Percentiles rank a stretch among this genome's conserved stretches.
Evolutionary conservation across 2,113 vertebrate species (phyloP).

Genomic region (Montifringilla adamsi): DNA sequence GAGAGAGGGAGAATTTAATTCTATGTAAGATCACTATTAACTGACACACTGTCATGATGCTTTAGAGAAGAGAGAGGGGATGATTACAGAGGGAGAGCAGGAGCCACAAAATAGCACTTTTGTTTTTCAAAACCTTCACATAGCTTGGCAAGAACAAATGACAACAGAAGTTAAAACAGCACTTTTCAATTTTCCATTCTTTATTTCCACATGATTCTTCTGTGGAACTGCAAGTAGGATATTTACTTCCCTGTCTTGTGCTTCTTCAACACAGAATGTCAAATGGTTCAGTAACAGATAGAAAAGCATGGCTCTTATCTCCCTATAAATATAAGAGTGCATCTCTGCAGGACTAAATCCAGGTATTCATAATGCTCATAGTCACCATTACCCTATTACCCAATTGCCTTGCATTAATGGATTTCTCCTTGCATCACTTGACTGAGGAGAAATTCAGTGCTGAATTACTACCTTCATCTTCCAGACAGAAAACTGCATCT

Average conservation of each 20-base stretch:
- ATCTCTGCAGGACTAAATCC: neutral
- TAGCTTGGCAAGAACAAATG: constrained; percentile 3
- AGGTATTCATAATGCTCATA: neutral
- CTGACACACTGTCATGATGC: neutral
- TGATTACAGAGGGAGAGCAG: neutral
- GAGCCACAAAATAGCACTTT: constrained; percentile 18
- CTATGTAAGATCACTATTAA: neutral
- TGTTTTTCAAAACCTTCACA: neutral
- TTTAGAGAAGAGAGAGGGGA: neutral
- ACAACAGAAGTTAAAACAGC: constrained; percentile 18
- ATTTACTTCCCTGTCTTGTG: constrained; percentile 17
- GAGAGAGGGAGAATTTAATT: neutral
- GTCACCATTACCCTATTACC: neutral
- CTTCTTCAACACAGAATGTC: neutral
- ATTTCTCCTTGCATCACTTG: constrained; percentile 11
- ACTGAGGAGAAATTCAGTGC: neutral
- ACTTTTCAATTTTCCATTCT: neutral
- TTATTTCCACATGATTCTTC: neutral
- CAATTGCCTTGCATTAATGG: neutral
- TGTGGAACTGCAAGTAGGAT: neutral
- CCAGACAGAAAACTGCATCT: neutral
- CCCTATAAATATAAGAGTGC: neutral
- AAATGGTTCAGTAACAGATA: neutral
- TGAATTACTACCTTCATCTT: neutral
- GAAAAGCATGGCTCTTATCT: neutral